A percentile compares a stretch with the other conserved stretches of the same genome.
Evolutionary conservation across 2,797 vertebrate species (phyloP).

Genomic region (Lagodon rhomboides): DNA sequence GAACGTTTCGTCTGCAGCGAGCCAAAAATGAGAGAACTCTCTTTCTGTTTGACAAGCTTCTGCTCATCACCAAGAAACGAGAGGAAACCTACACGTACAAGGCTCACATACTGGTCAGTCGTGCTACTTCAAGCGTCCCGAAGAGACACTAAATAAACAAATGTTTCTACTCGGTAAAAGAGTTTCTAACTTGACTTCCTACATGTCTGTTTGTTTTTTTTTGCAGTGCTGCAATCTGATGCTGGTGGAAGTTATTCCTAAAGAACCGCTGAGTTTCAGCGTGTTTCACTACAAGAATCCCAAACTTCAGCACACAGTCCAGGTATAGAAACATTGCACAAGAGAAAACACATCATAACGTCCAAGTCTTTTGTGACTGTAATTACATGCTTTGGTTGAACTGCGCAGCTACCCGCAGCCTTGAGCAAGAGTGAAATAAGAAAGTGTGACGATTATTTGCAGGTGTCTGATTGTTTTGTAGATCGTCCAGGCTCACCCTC

Average conservation of each 20-base stretch:
- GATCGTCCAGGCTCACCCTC: slow-evolving; percentile 37
- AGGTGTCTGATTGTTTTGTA: slow-evolving; percentile 61
- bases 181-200: slow-evolving; percentile 13
- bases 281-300: slow-evolving; percentile 99
- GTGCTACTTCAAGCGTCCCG: neutral
- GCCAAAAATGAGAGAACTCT: slow-evolving; percentile 97
- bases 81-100: slow-evolving; percentile 96
- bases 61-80: slow-evolving; percentile 97
- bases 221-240: slow-evolving; percentile 97
- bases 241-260: slow-evolving; percentile 98
- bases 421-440: slow-evolving; percentile 42
- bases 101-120: slow-evolving; percentile 96
- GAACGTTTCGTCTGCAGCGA: slow-evolving; percentile 96
- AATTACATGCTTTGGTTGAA: slow-evolving; percentile 46
- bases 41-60: slow-evolving; percentile 97
- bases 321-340: slow-evolving; percentile 85
- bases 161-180: neutral
- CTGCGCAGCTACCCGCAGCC: slow-evolving; percentile 28
- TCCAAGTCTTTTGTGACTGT: slow-evolving; percentile 22
- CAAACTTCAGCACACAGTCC: slow-evolving; percentile 98
- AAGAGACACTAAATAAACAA: neutral
- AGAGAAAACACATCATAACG: neutral
- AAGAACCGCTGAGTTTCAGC: slow-evolving; percentile 97
- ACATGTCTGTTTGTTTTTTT: neutral
- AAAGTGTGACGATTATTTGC: slow-evolving; percentile 49